Evolutionary conservation across 2,888 invertebrate genomes (phyloP), one percentile per base, ranked within the genome.

Genomic region (Phengaris arion): DNA sequence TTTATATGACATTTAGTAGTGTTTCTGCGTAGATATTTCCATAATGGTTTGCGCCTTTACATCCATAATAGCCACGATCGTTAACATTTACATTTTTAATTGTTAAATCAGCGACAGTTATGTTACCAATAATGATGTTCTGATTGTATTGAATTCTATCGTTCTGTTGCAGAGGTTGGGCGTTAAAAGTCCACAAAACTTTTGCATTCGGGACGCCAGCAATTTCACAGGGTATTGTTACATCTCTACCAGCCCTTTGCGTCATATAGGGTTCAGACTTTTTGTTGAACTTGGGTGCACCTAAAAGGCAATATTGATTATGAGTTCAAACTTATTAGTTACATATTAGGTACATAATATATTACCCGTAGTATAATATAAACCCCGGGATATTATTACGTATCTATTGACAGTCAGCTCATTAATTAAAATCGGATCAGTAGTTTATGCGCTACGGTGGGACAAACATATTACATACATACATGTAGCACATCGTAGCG

Each of bases 51-150:
- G 79, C 79, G 2, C 85, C 89, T 51, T 77, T 80, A 79, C 92
- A 92, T 2, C 89, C 92, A 75, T 92, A 92, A 74, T 90, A 91
- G 0, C 92, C 92, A 4, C 81, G 80, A 76, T 90, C 87, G 2
- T 76, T 76, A 48, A 85, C 85, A 76, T 86, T 83, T 0, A 84
- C 84, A 6, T 85, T 85, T 70, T 82, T 85, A 7, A 92, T 85
- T 8, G 80, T 82, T 46, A 91, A 79, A 0, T 86, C 85, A 0
- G 84, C 83, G 12, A 82, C 81, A 22, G 79, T 79, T 1, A 77
- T 59, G 48, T 80, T 80, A 6, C 76, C 79, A 13, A 7, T 52
- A 15, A 75, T 68, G 0, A 74, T 35, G 0, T 76, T 22, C 2
- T 76, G 51, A 12, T 78, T 79, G n/a, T 83, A 78, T 6, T 77